Evolutionary conservation across 2,888 invertebrate genomes (phyloP).

Genomic region (Lochmaea capreae): DNA sequence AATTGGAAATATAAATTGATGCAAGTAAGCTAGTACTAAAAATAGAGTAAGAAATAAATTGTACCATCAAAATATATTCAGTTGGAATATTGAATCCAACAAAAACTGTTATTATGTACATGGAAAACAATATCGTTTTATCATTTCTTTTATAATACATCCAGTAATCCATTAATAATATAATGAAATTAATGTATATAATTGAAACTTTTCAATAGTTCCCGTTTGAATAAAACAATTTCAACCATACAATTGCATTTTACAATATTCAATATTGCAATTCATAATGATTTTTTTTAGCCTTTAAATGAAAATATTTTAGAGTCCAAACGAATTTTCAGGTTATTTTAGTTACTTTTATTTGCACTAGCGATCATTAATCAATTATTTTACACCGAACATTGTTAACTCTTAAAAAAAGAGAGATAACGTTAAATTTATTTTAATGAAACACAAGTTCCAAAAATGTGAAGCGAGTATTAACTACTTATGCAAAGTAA

Average conservation of each 20-base stretch:
- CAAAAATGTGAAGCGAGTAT: no score
- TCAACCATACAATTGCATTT: background rate
- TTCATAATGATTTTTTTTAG: slow-evolving; percentile 8
- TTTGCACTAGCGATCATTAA: background rate
- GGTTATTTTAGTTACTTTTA: background rate
- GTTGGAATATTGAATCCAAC: background rate
- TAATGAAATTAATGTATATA: background rate
- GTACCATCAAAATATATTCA: background rate
- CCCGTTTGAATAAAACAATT: slow-evolving; percentile 5
- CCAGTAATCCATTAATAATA: slow-evolving; percentile 11
- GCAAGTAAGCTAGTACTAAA: background rate
- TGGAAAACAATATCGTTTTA: background rate
- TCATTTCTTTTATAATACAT: background rate
- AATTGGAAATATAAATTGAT: no score
- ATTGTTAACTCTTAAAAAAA: background rate
- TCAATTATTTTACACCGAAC: no score
- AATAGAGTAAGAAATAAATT: background rate
- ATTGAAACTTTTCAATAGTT: slow-evolving; percentile 4
- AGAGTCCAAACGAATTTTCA: background rate
- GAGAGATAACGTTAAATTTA: background rate
- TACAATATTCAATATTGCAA: slow-evolving; percentile 7
- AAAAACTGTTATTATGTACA: slow-evolving; percentile 2
- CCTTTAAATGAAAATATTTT: slow-evolving; percentile 6
- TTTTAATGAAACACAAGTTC: no score
- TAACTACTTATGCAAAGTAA: no score